Conservation (phyloP, 2,888 invertebrate species). For the Orgyia antiqua region DNA sequence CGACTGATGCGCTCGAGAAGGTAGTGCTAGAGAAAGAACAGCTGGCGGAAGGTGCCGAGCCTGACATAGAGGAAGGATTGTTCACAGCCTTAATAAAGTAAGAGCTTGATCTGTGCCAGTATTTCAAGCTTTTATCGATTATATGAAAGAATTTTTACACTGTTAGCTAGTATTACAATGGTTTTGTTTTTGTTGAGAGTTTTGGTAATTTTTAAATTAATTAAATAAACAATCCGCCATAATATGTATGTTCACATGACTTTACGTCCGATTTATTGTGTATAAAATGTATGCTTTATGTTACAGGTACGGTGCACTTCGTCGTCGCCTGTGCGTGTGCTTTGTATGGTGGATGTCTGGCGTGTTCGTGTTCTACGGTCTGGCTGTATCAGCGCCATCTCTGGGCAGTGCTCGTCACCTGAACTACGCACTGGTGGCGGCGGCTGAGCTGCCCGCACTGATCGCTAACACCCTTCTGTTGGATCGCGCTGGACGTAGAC, state of each 20-base stretch:
- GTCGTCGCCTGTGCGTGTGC: slow-evolving; percentile 57
- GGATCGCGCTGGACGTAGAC: slow-evolving; percentile 57
- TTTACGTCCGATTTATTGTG: too few relatives aligned
- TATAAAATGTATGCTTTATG: background rate
- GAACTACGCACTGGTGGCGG: slow-evolving; percentile 61
- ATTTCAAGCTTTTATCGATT: background rate
- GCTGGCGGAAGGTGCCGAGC: slow-evolving; percentile 32
- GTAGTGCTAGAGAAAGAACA: slow-evolving; percentile 49
- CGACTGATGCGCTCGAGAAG: slow-evolving; percentile 67
- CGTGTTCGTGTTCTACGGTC: slow-evolving; percentile 70
- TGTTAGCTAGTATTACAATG: background rate
- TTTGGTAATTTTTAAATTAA: too few relatives aligned
- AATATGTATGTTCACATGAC: too few relatives aligned
- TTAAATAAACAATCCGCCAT: too few relatives aligned
- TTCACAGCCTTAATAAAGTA: slow-evolving; percentile 53
- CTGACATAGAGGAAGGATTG: slow-evolving; percentile 50
- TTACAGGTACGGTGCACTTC: slow-evolving; percentile 52
- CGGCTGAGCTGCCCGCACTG: slow-evolving; percentile 62
- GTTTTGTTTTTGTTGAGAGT: too few relatives aligned
- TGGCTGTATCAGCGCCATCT: slow-evolving; percentile 60
- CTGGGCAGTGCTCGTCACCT: slow-evolving; percentile 54
- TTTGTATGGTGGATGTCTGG: slow-evolving; percentile 66
- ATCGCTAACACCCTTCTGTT: slow-evolving; percentile 57
- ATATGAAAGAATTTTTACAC: background rate
- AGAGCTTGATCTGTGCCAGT: slow-evolving; percentile 23